Evolutionary conservation across 1,140 invertebrate species (phyloP), one percentile per base, ranked within the genome.

Genomic region (Thalassaphorura encarpata): DNA sequence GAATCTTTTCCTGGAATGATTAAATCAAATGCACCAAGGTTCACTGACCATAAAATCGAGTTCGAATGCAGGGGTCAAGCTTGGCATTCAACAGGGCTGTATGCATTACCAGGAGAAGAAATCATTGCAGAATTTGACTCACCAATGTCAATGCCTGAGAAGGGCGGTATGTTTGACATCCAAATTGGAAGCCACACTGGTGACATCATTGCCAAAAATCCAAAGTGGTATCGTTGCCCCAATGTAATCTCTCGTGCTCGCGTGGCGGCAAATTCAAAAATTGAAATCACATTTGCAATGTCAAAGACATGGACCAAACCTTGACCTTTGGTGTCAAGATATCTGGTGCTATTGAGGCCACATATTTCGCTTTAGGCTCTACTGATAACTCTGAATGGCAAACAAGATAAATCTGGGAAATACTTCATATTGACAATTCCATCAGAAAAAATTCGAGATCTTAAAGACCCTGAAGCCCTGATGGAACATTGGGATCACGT

Each of bases 401-500:
- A 5, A 31, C 16, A 40, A 39, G 48, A 43, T 5, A 27, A 19
- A 1, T 3, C 15, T 21, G 47, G 15, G 16, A 33, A 27, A 15
- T 31, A 21, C 16, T 15, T 31, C 19, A 57, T 51, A 19, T 18
- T 53, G 6, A 42, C 51, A 3, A n/a, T 53, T 6, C 51, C 51
- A 13, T 8, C 4, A 27, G 31, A 43, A 11, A 43, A 53, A 16
- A n/a, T 53, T 4, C 33, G 13, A n/a, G 31, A 6, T n/a, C 11
- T 53, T 4, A 36, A 53, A 16, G 33, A 60, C 18, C 58, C 58
- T 15, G 49, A 51, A 36, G 53, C 47, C 6, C 24, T 60, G 11
- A 45, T 56, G 27, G 18, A 13, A 2, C 40, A 54, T 18, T 60
- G 58, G 58, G 51, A 60, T 19, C 6, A 47, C 8, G 46, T 60